These are phyloP conservation scores for Pantherophis alleghaniensis DNA, from an alignment of 2,797 vertebrate genomes.

Conservation along the genomic window DNA sequence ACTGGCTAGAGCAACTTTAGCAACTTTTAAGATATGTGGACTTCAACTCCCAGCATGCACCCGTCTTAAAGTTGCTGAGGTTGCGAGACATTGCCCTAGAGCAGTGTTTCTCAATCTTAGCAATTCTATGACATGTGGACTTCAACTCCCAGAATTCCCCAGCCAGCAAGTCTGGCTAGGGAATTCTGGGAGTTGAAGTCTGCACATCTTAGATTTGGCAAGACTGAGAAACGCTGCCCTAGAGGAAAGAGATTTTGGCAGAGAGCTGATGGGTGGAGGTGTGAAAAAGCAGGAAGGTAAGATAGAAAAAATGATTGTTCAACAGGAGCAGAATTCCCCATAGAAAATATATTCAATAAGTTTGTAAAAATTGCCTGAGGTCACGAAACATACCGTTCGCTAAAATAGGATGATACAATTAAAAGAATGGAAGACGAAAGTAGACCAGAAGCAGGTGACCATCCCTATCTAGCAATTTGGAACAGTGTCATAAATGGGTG, in stretches of 20 bases:
- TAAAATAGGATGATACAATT: not conserved
- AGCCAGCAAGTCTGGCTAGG: too few relatives aligned
- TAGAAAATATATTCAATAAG: not conserved
- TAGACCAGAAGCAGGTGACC: not conserved
- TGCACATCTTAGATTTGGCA: not conserved
- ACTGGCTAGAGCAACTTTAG: not conserved
- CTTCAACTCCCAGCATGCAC: not conserved
- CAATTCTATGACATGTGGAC: too few relatives aligned
- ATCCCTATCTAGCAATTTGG: not conserved
- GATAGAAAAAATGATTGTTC: not conserved
- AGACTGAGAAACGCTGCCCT: not conserved
- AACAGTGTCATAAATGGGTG: not conserved
- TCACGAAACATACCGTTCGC: not conserved
- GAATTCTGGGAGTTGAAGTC: not conserved
- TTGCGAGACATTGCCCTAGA: not conserved
- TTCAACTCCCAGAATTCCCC: too few relatives aligned
- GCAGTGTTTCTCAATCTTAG: too few relatives aligned
- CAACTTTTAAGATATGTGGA: not conserved
- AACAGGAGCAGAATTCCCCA: not conserved
- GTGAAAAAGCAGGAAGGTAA: not conserved
- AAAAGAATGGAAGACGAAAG: not conserved
- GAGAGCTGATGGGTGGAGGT: not conserved
- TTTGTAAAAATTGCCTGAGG: not conserved
- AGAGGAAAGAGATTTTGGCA: not conserved
- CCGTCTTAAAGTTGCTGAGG: not conserved